phyloP scores from a whole-genome alignment of 2,113 vertebrate genomes.

The Hirundichthys speculiger region DNA sequence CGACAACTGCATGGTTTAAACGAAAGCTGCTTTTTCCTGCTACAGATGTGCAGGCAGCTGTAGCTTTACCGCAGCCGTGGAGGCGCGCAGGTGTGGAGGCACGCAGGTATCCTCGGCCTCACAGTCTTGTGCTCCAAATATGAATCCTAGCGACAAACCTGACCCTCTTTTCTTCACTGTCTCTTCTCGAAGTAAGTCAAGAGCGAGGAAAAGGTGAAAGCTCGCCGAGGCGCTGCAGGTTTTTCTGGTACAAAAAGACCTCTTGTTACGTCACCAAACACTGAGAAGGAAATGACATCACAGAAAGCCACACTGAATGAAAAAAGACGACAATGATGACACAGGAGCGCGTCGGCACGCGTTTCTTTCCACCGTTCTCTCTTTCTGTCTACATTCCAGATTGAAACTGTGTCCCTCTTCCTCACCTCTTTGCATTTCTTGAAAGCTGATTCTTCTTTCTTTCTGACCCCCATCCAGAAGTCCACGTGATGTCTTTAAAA shows the following conservation, averaged over 20 bases:
- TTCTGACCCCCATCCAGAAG: constrained; percentile 23
- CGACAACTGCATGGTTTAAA: constrained; percentile 14
- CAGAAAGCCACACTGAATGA: constrained; percentile 46
- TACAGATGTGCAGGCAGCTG: not conserved
- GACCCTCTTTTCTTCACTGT: constrained; percentile 63
- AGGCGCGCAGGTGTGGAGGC: constrained; percentile 34
- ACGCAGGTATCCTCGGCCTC: constrained; percentile 54
- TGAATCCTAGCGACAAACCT: constrained; percentile 21
- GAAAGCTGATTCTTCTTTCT: constrained; percentile 68
- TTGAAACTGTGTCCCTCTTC: constrained; percentile 63
- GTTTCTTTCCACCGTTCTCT: constrained; percentile 62
- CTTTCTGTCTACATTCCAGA: constrained; percentile 87
- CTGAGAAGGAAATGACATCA: constrained; percentile 17
- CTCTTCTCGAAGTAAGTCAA: constrained; percentile 58
- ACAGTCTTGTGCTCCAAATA: constrained; percentile 64
- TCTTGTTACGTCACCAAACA: constrained; percentile 34
- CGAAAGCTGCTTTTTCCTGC: constrained; percentile 26
- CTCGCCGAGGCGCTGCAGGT: constrained; percentile 54
- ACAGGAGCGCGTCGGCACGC: constrained; percentile 14
- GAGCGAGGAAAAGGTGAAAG: constrained; percentile 13
- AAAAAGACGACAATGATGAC: constrained; percentile 18
- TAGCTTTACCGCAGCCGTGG: constrained; percentile 4
- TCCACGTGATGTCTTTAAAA: constrained; percentile 74
- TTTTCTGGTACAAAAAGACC: constrained; percentile 78
- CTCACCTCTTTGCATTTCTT: constrained; percentile 63